Evolutionary conservation across 2,888 invertebrate species (phyloP).

Genomic region (Heliconius ethilla): DNA sequence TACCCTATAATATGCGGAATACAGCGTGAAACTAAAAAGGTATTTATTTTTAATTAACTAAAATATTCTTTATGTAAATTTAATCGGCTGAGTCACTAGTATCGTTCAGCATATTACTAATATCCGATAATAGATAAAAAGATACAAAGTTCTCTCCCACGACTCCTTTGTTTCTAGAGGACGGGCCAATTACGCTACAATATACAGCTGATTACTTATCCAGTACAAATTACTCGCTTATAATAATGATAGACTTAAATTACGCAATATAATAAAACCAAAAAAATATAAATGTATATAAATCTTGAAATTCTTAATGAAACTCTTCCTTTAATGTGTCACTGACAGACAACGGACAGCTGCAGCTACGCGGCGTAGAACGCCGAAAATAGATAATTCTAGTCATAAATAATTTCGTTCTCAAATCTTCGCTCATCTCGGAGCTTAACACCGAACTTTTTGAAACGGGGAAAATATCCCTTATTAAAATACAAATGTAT

Average conservation of each 20-base stretch:
- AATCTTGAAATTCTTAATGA: background rate
- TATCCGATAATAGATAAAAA: slow-evolving; percentile 24
- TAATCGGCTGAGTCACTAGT: background rate
- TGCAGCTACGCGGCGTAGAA: no score
- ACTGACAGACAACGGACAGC: no score
- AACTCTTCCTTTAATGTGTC: background rate
- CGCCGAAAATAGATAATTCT: no score
- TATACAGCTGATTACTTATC: slow-evolving; percentile 54
- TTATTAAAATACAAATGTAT: no score
- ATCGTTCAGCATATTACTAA: slow-evolving; percentile 5
- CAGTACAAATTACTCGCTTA: slow-evolving; percentile 67
- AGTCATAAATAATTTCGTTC: no score
- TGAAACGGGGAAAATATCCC: no score
- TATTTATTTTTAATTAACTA: background rate
- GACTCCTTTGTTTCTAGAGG: slow-evolving; percentile 39
- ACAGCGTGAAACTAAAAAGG: background rate
- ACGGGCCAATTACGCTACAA: slow-evolving; percentile 49
- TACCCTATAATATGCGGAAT: background rate
- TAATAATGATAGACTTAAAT: slow-evolving; percentile 68
- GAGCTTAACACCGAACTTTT: no score
- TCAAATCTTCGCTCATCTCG: no score
- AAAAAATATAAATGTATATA: background rate
- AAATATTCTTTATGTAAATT: background rate
- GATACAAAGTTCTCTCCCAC: slow-evolving; percentile 32
- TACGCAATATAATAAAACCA: slow-evolving; percentile 58